Conservation (phyloP, 2,113 vertebrate genomes). For the Caloenas nicobarica region DNA sequence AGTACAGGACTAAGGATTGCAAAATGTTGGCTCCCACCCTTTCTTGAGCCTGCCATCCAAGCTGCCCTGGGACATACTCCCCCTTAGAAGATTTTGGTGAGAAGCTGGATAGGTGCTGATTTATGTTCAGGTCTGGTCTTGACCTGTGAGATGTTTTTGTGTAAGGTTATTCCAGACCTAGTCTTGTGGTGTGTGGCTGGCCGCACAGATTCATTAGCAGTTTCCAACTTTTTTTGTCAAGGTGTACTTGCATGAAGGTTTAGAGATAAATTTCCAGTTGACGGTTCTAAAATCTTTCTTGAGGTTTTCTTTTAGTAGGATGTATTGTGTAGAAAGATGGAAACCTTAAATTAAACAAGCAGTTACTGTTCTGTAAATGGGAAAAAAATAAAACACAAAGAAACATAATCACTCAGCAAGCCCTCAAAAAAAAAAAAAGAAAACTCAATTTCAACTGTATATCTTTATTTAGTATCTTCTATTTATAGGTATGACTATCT, state of each 20-base stretch:
- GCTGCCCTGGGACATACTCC: not conserved
- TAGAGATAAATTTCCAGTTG: not conserved
- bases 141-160: not conserved
- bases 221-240: not conserved
- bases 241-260: not conserved
- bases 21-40: not conserved
- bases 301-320: not conserved
- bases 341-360: not conserved
- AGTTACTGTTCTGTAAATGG: not conserved
- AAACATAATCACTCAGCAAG: not conserved
- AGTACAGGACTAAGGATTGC: not conserved
- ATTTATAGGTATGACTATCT: not conserved
- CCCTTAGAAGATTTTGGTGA: not conserved
- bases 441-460: not conserved
- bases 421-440: not conserved
- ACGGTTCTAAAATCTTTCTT: not conserved
- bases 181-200: not conserved
- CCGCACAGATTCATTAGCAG: not conserved
- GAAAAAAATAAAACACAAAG: not conserved
- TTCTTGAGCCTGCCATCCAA: not conserved
- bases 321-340: not conserved
- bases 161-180: not conserved
- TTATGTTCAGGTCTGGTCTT: not conserved
- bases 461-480: not conserved
- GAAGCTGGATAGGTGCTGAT: not conserved